phyloP scores from a whole-genome alignment of 2,113 vertebrate genomes.

The Mesoclemmys tuberculata region DNA sequence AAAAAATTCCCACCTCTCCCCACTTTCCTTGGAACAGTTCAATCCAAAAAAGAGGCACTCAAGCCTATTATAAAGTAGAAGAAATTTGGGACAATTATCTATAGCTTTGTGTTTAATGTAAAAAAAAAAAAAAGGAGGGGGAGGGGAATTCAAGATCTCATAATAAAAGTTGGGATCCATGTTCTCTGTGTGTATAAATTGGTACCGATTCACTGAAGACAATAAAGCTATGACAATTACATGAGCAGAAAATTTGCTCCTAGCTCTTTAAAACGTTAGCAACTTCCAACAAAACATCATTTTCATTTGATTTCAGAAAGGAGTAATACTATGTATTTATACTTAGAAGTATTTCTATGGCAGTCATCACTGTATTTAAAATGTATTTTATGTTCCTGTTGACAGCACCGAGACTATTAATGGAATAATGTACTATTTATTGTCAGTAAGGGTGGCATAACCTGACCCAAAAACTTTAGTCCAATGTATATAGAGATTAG shows the following conservation, averaged over 20 bases:
- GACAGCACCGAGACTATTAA: background rate
- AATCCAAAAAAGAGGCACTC: background rate
- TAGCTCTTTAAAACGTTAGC: background rate
- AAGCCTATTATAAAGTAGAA: background rate
- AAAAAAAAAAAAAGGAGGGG: background rate
- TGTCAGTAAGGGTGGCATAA: background rate
- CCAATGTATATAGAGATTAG: background rate
- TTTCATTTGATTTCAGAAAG: background rate
- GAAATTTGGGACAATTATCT: background rate
- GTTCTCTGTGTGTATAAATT: background rate
- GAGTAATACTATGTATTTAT: background rate
- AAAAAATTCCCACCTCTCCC: no score
- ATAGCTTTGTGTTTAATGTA: background rate
- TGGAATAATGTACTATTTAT: background rate
- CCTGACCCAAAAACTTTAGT: background rate
- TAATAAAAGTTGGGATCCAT: background rate
- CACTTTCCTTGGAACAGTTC: background rate
- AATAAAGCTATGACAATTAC: background rate
- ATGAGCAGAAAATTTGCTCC: background rate
- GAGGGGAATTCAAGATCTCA: background rate
- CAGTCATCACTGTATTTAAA: no score
- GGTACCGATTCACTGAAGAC: background rate
- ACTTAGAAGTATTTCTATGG: background rate
- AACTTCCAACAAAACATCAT: background rate
- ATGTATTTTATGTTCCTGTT: background rate